phyloP scores from a whole-genome alignment of 2,113 vertebrate genomes.

The Petrocephalus zakoni region DNA sequence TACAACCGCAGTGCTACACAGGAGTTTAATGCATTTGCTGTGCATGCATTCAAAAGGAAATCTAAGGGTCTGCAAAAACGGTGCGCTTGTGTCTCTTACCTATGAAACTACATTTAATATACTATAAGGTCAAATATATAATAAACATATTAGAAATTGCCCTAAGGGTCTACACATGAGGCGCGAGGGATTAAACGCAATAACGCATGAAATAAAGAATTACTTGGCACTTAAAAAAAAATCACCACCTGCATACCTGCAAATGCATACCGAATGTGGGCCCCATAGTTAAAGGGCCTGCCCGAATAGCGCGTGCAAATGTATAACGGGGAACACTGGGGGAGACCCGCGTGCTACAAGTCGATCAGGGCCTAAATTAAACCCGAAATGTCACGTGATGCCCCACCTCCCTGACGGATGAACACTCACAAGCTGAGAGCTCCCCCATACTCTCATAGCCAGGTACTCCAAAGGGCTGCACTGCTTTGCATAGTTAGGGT shows the following conservation, averaged over 20 bases:
- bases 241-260: neutral
- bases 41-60: neutral
- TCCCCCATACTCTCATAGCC: neutral
- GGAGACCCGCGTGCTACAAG: neutral
- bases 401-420: neutral
- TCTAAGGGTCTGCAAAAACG: neutral
- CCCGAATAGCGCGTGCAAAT: neutral
- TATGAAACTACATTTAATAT: neutral
- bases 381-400: neutral
- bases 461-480: slow-evolving; percentile 33
- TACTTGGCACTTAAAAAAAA: neutral
- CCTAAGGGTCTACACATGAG: neutral
- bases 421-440: neutral
- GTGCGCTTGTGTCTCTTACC: neutral
- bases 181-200: neutral
- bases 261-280: neutral
- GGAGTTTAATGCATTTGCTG: neutral
- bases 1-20: neutral
- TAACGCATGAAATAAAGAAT: neutral
- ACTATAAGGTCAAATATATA: neutral
- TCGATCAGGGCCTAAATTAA: neutral
- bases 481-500: slow-evolving; percentile 66
- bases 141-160: neutral
- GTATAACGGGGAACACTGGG: neutral
- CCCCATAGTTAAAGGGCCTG: neutral